A percentile compares a stretch with the other conserved stretches of the same genome.
These are phyloP conservation scores for Rallus limicola DNA, from an alignment of 2,113 vertebrate species.

Conservation along the genomic window DNA sequence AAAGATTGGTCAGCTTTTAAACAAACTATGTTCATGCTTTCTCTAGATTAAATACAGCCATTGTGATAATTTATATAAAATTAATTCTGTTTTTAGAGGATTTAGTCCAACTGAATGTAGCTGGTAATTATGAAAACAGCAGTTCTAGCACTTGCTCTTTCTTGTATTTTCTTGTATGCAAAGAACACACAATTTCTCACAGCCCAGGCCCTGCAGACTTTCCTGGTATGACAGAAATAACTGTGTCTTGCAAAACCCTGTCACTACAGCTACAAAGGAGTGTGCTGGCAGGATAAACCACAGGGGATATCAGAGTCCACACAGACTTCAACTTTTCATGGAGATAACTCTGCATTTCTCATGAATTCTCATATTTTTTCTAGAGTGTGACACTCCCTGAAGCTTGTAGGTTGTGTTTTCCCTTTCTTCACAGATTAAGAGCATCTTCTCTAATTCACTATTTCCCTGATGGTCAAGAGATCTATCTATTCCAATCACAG, in stretches of 20 bases:
- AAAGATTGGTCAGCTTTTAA: slow-evolving; percentile 45
- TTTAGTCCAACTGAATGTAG: not conserved
- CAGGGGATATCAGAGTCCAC: not conserved
- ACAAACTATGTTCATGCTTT: slow-evolving; percentile 5
- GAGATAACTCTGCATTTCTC: not conserved
- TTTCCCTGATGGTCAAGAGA: not conserved
- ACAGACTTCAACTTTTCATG: not conserved
- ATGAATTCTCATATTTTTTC: not conserved
- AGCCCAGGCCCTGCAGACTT: not conserved
- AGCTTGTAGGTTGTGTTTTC: not conserved
- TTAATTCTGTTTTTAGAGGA: slow-evolving; percentile 32
- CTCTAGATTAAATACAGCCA: slow-evolving; percentile 23
- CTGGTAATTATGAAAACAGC: slow-evolving; percentile 26
- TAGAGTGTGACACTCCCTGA: not conserved
- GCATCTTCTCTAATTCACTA: not conserved
- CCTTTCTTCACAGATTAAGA: not conserved
- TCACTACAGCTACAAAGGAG: not conserved
- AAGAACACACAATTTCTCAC: not conserved
- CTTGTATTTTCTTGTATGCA: not conserved
- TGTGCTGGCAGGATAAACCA: not conserved
- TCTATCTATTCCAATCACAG: not conserved
- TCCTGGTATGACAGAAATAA: not conserved
- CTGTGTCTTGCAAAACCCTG: not conserved
- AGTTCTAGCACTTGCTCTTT: not conserved
- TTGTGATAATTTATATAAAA: slow-evolving; percentile 50